These are phyloP conservation scores for Bemisia tabaci DNA, from an alignment of 1,140 invertebrate genomes.

Conservation along the genomic window DNA sequence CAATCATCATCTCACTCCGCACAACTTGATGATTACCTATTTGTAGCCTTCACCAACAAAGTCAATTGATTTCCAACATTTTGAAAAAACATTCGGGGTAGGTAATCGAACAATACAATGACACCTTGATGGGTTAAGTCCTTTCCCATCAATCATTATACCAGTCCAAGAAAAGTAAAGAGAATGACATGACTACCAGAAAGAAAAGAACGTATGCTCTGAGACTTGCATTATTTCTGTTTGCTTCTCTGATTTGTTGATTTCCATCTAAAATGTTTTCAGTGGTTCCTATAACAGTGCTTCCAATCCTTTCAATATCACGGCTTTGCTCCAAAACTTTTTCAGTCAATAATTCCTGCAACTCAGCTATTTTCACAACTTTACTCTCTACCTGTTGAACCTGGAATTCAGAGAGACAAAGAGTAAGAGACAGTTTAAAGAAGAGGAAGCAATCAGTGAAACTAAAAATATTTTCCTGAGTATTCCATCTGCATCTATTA, in stretches of 20 bases:
- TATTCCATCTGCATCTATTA: too few relatives aligned
- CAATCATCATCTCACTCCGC: too few relatives aligned
- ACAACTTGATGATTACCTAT: too few relatives aligned
- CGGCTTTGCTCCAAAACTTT: constrained; percentile 93
- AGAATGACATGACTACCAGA: constrained; percentile 88
- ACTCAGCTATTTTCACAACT: constrained; percentile 85
- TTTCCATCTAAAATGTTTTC: constrained; percentile 94
- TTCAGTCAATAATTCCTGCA: constrained; percentile 95
- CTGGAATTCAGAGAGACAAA: constrained; percentile 38
- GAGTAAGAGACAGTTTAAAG: too few relatives aligned
- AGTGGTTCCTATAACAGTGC: constrained; percentile 74
- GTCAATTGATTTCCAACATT: too few relatives aligned
- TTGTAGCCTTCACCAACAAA: too few relatives aligned
- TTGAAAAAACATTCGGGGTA: too few relatives aligned
- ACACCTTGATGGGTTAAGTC: too few relatives aligned
- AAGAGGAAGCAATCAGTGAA: too few relatives aligned
- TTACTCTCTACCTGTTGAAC: constrained; percentile 81
- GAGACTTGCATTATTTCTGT: constrained; percentile 88
- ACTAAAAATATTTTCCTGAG: too few relatives aligned
- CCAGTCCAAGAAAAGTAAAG: constrained; percentile 93
- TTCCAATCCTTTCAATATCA: constrained; percentile 79
- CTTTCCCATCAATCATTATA: constrained; percentile 64
- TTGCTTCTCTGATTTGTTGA: constrained; percentile 90
- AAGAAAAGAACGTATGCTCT: constrained; percentile 92
- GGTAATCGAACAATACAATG: too few relatives aligned